These are phyloP conservation scores for Drosophila obscura DNA, from an alignment of 1,140 invertebrate genomes.

Conservation along the genomic window DNA sequence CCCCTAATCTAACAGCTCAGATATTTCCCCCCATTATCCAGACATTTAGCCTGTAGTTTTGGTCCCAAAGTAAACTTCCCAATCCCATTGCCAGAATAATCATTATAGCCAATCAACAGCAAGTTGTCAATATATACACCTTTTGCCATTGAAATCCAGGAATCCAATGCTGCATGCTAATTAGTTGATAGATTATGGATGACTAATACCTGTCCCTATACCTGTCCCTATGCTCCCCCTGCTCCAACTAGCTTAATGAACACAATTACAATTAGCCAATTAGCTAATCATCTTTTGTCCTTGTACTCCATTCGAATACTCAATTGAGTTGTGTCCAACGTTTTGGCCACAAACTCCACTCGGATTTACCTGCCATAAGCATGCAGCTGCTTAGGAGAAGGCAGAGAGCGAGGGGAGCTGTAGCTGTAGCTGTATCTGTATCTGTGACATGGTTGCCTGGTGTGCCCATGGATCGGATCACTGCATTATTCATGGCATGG, in stretches of 20 bases:
- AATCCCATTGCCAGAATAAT: too few relatives aligned
- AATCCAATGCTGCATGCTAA: conserved; percentile 4
- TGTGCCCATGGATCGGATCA: conserved; percentile 43
- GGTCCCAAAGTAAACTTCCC: too few relatives aligned
- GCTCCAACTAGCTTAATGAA: conserved; percentile 17
- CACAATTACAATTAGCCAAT: conserved; percentile 45
- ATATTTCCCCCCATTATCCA: too few relatives aligned
- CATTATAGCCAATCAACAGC: too few relatives aligned
- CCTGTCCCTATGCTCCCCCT: too few relatives aligned
- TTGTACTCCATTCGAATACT: conserved; percentile 15
- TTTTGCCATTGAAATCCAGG: not conserved
- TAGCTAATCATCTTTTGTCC: conserved; percentile 38
- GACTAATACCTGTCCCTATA: not conserved
- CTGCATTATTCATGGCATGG: conserved; percentile 40
- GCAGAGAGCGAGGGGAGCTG: not conserved
- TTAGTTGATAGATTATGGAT: conserved; percentile 51
- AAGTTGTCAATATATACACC: not conserved
- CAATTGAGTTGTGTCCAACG: conserved; percentile 30
- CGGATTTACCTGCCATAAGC: conserved; percentile 5
- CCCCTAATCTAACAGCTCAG: too few relatives aligned
- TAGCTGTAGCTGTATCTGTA: conserved; percentile 6
- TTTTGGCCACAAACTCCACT: not conserved
- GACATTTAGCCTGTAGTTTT: too few relatives aligned
- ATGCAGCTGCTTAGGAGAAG: conserved; percentile 10
- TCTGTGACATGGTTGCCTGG: conserved; percentile 39